Evolutionary conservation across 2,888 invertebrate species (phyloP), one percentile per base, ranked within the genome.

Genomic region (Drosophila paramelanica): DNA sequence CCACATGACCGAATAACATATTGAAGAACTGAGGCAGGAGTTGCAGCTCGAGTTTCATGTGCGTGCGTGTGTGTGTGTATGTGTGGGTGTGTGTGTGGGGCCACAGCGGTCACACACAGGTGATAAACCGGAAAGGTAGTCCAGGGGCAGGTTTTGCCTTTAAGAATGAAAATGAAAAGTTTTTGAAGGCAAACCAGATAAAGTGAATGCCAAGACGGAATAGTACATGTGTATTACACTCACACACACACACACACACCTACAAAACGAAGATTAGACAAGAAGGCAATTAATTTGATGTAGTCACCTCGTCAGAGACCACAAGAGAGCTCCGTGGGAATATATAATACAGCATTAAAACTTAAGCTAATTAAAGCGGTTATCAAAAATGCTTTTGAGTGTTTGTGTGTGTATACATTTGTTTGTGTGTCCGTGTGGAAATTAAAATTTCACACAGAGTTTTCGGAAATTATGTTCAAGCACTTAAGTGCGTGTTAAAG

Each of bases 341-440:
- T 61, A 39, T 57, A 60, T 74, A 81, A 70, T 68, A 47, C 68
- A 55, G 47, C 60, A 64, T 65, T 72, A 67, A 78, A 84, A 67
- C 72, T 81, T 73, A 64, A 81, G 86, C 79, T 79, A 81, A 88
- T 82, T 85, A 82, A 78, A 78, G 53, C 36, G 50, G 75, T 68
- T 72, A 58, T 67, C 72, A 58, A 59, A 56, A 77, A 64, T 57
- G 52, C 36, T 51, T 14, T 8, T 67, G 38, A 11, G 43, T 23
- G 23, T 43, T 41, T 17, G 27, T 5, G 17, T 42, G 31, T 42
- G 31, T 42, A 7, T 43, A 13, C 23, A 4, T 27, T 1, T 31
- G 1, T 39, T 10, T 43, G 61, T 58, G 43, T 58, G 46, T 36
- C 51, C 41, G 20, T 49, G 57, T 36, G 60, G 50, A 57, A 71